A percentile compares a stretch with the other conserved stretches of the same genome.
phyloP scores from a whole-genome alignment of 2,888 invertebrate species.

The Nemotelus nigrinus region DNA sequence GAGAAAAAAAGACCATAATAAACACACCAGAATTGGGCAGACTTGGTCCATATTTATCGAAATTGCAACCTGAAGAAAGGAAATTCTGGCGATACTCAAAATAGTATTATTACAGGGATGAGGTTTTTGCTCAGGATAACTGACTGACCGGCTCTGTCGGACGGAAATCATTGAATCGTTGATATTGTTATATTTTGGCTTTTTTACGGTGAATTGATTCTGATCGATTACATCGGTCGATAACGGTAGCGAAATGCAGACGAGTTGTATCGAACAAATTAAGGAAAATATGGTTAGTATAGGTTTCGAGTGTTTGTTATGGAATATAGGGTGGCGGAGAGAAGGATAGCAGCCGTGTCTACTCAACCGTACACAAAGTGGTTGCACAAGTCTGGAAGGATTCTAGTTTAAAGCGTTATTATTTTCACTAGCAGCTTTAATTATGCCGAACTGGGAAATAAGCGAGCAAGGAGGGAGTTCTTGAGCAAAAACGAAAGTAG shows the following conservation, averaged over 20 bases:
- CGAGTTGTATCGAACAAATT: slow-evolving; percentile 16
- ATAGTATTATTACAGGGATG: background rate
- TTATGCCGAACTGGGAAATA: too few relatives aligned
- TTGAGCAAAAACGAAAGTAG: too few relatives aligned
- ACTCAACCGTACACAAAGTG: too few relatives aligned
- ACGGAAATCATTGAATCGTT: too few relatives aligned
- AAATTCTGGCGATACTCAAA: slow-evolving; percentile 6
- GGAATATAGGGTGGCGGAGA: slow-evolving; percentile 4
- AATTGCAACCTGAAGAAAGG: slow-evolving; percentile 6
- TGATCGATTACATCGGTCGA: background rate
- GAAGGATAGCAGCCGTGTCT: background rate
- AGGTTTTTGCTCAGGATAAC: too few relatives aligned
- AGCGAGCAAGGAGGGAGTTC: too few relatives aligned
- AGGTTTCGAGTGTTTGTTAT: slow-evolving; percentile 35
- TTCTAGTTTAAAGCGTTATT: too few relatives aligned
- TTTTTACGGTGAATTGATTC: background rate
- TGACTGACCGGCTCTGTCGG: too few relatives aligned
- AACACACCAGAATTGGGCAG: slow-evolving; percentile 11
- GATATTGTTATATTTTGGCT: too few relatives aligned
- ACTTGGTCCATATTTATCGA: slow-evolving; percentile 40
- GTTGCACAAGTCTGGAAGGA: too few relatives aligned
- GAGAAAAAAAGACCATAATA: slow-evolving; percentile 42
- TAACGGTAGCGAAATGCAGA: background rate
- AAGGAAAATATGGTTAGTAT: slow-evolving; percentile 11
- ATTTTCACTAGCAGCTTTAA: too few relatives aligned